Conservation (phyloP, 2,797 vertebrate species). For the Poecile montanus region DNA sequence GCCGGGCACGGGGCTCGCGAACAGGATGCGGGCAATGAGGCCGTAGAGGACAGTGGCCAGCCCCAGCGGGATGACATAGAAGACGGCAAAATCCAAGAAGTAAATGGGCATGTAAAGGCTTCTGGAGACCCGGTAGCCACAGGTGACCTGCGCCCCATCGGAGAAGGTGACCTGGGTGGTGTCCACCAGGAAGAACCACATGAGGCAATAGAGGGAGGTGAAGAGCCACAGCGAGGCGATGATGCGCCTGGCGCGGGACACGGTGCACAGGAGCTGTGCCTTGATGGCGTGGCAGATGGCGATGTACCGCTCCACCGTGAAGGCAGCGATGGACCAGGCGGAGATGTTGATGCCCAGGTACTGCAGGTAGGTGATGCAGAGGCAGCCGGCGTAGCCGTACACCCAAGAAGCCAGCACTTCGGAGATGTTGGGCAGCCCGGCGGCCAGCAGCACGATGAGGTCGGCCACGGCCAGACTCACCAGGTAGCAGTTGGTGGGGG, state of each 20-base stretch:
- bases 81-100: constrained; percentile 88
- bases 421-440: constrained; percentile 87
- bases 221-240: constrained; percentile 86
- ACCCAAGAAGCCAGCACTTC: constrained; percentile 86
- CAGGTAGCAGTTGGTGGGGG: constrained; percentile 91
- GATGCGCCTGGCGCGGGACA: constrained; percentile 87
- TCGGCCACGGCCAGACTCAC: constrained; percentile 88
- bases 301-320: constrained; percentile 89
- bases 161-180: constrained; percentile 80
- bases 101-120: constrained; percentile 90
- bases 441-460: constrained; percentile 86
- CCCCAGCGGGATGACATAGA: constrained; percentile 82
- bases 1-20: constrained; percentile 79
- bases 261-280: constrained; percentile 87
- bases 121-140: constrained; percentile 86
- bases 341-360: constrained; percentile 90
- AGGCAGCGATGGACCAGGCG: constrained; percentile 87
- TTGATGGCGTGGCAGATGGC: constrained; percentile 89
- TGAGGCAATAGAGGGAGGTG: constrained; percentile 86
- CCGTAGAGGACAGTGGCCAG: constrained; percentile 83
- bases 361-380: constrained; percentile 91
- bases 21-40: constrained; percentile 85
- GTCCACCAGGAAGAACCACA: constrained; percentile 93
- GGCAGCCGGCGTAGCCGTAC: constrained; percentile 85
- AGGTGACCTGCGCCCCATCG: constrained; percentile 83